A percentile compares a stretch with the other conserved stretches of the same genome.
phyloP scores from a whole-genome alignment of 2,797 vertebrate species.

The Chromobotia macracanthus region DNA sequence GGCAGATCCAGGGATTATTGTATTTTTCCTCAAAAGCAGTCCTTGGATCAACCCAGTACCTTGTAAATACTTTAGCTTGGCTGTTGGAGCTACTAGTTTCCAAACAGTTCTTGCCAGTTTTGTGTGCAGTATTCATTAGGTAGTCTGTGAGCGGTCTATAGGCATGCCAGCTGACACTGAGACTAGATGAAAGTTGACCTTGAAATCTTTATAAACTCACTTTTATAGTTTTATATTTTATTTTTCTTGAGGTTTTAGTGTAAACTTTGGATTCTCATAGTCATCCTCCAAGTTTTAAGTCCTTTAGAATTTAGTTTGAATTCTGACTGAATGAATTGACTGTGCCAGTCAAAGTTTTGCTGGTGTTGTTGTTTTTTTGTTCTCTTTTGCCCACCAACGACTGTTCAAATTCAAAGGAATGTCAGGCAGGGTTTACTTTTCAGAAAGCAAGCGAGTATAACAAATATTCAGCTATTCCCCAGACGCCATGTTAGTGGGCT shows the following conservation, averaged over 20 bases:
- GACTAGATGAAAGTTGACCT: constrained; percentile 4
- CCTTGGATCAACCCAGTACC: not conserved
- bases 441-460: constrained; percentile 71
- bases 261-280: not conserved
- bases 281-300: not conserved
- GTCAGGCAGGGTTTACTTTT: constrained; percentile 69
- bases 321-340: constrained; percentile 55
- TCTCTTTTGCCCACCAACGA: constrained; percentile 63
- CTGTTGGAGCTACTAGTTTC: not conserved
- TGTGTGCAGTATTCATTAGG: constrained; percentile 11
- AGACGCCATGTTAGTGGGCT: constrained; percentile 76
- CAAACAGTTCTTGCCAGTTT: not conserved
- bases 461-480: constrained; percentile 70
- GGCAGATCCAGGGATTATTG: not conserved
- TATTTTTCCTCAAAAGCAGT: too few species aligned
- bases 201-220: not conserved
- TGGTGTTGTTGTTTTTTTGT: constrained; percentile 62
- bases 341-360: constrained; percentile 63
- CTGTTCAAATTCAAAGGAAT: constrained; percentile 73
- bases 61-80: not conserved
- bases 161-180: not conserved
- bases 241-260: not conserved
- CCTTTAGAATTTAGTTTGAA: constrained; percentile 72
- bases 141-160: not conserved
- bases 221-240: not conserved